Conservation (phyloP, 2,888 invertebrate genomes). For the Aelia acuminata region DNA sequence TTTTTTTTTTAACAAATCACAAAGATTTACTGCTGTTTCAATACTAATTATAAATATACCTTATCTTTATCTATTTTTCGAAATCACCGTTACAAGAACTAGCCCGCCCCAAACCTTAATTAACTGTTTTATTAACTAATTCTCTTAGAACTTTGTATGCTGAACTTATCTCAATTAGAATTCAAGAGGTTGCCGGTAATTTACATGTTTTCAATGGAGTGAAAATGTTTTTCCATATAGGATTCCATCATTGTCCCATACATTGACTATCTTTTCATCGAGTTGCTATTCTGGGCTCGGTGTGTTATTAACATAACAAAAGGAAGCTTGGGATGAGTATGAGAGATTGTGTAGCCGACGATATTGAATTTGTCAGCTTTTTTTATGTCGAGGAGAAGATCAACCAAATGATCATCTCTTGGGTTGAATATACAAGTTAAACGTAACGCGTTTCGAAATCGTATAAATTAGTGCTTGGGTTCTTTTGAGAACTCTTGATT, state of each 20-base stretch:
- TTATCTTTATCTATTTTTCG: background rate
- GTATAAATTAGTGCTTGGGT: background rate
- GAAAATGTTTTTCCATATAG: conserved; percentile 65
- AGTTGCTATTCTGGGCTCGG: conserved; percentile 54
- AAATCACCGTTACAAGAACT: background rate
- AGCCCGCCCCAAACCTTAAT: background rate
- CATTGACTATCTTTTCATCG: conserved; percentile 64
- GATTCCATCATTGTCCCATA: conserved; percentile 65
- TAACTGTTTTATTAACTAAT: conserved; percentile 50
- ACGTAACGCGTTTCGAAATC: background rate
- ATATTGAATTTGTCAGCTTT: conserved; percentile 62
- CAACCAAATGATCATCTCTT: background rate
- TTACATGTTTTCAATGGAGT: conserved; percentile 66
- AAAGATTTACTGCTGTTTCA: background rate
- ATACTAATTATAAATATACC: no score
- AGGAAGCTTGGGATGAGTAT: conserved; percentile 40
- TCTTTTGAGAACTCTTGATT: no score
- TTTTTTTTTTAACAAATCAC: no score
- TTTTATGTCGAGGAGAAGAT: conserved; percentile 20
- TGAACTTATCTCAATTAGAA: conserved; percentile 55
- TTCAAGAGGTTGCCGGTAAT: conserved; percentile 58
- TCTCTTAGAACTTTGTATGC: conserved; percentile 54
- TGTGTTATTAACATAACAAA: conserved; percentile 61
- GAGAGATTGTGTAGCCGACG: conserved; percentile 55
- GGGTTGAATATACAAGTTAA: background rate